Evolutionary conservation across 1,140 invertebrate genomes (phyloP).

Genomic region (Neodiprion virginianus): DNA sequence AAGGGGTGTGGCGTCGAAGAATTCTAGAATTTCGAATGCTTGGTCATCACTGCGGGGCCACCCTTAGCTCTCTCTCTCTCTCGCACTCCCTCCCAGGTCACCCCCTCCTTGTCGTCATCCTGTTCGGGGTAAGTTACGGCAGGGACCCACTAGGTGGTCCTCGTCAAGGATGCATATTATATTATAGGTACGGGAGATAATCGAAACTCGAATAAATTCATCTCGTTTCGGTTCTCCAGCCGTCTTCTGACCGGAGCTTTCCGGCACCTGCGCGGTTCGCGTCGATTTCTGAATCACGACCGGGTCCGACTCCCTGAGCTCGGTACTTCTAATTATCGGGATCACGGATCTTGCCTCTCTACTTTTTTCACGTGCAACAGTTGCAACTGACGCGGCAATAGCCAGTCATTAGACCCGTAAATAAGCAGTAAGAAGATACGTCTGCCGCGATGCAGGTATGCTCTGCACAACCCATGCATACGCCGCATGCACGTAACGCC

Average conservation of each 20-base stretch:
- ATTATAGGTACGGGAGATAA: constrained; percentile 46
- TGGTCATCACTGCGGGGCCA: constrained; percentile 2
- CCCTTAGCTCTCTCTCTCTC: constrained; percentile 13
- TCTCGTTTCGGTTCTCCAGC: constrained; percentile 34
- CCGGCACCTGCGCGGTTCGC: neutral
- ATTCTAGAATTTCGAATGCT: constrained; percentile 7
- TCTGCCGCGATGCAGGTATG: neutral
- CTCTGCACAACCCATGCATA: too few species aligned
- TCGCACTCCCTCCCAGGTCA: constrained; percentile 23
- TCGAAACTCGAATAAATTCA: constrained; percentile 52
- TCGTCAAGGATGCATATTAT: constrained; percentile 36
- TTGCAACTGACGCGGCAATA: neutral
- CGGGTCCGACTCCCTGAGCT: neutral
- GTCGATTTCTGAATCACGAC: neutral
- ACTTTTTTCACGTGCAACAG: neutral
- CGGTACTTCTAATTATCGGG: neutral
- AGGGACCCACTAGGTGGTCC: constrained; percentile 49
- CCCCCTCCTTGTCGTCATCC: constrained; percentile 23
- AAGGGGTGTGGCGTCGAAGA: constrained; percentile 9
- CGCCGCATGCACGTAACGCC: too few species aligned
- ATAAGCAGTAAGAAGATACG: neutral
- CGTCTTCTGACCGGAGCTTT: neutral
- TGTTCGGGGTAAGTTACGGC: constrained; percentile 40
- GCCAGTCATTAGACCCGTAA: neutral
- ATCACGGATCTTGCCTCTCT: neutral